Evolutionary conservation across 2,888 invertebrate species (phyloP).

Genomic region (Drosophila demipolita): DNA sequence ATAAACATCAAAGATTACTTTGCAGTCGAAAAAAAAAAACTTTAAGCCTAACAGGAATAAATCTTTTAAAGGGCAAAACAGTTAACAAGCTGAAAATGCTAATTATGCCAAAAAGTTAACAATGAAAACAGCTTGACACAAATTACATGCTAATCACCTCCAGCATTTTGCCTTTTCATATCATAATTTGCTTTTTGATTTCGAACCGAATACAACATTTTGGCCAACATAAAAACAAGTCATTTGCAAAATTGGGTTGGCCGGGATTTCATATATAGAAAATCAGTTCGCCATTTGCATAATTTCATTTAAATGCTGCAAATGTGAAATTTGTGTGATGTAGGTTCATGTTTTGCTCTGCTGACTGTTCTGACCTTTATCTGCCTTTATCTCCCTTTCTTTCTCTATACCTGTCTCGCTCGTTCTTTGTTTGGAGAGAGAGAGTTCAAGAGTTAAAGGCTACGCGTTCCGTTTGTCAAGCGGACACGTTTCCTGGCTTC

Average conservation of each 20-base stretch:
- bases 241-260: conserved; percentile 35
- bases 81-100: conserved; percentile 12
- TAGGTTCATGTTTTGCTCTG: conserved; percentile 14
- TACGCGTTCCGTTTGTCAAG: conserved; percentile 47
- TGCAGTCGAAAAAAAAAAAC: not conserved
- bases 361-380: conserved; percentile 18
- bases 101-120: conserved; percentile 19
- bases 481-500: conserved; percentile 36
- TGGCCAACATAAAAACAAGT: conserved; percentile 28
- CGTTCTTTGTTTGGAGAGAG: not conserved
- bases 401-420: not conserved
- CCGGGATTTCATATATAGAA: conserved; percentile 23
- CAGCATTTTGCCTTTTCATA: conserved; percentile 12
- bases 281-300: conserved; percentile 39
- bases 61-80: not conserved
- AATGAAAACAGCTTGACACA: conserved; percentile 25
- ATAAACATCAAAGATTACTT: conserved; percentile 1
- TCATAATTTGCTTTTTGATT: conserved; percentile 15
- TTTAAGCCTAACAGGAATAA: not conserved
- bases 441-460: conserved; percentile 16
- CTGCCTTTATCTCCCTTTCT: accelerated
- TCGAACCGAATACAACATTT: conserved; percentile 12
- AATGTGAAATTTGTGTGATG: conserved; percentile 28
- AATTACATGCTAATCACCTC: conserved; percentile 41
- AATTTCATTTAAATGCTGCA: conserved; percentile 45